Evolutionary conservation across 2,888 invertebrate species (phyloP).

Genomic region (Portevinia maculata): DNA sequence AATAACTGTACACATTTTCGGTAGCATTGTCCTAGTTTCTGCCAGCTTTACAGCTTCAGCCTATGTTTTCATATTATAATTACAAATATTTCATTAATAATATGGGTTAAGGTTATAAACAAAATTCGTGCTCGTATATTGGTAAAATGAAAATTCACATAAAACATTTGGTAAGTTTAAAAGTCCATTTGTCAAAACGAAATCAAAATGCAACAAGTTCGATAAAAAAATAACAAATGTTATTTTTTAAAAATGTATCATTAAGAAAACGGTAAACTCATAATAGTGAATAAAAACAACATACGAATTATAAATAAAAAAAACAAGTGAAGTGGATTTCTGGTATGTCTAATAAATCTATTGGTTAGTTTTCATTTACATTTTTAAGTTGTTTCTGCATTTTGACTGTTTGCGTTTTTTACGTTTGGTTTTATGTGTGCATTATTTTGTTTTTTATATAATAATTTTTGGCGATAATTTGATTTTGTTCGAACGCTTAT

Average conservation of each 20-base stretch:
- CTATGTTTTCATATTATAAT: conserved; percentile 4
- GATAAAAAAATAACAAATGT: conserved; percentile 24
- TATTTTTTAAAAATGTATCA: conserved; percentile 24
- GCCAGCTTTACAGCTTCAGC: conserved; percentile 10
- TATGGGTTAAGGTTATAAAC: conserved; percentile 42
- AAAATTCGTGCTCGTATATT: conserved; percentile 26
- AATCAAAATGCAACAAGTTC: conserved; percentile 67
- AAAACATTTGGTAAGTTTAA: conserved; percentile 34
- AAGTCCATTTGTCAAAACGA: conserved; percentile 12
- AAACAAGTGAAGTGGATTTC: conserved; percentile 36
- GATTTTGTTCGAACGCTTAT: conserved; percentile 27
- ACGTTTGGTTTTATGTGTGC: conserved; percentile 35
- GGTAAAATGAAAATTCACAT: conserved; percentile 27
- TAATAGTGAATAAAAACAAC: conserved; percentile 27
- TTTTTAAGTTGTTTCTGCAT: conserved; percentile 38
- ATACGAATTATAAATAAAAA: conserved; percentile 2
- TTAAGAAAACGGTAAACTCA: conserved; percentile 34
- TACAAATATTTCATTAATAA: conserved; percentile 3
- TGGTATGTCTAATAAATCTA: conserved; percentile 49
- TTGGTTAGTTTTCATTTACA: conserved; percentile 19
- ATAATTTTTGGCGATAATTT: conserved; percentile 11
- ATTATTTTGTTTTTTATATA: conserved; percentile 35
- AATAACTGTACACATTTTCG: conserved; percentile 1
- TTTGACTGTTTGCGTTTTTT: conserved; percentile 44
- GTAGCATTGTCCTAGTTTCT: conserved; percentile 2